Percentiles rank a stretch among this genome's conserved stretches.
Conservation (phyloP, 2,797 vertebrate genomes). For the Valencia hispanica region DNA sequence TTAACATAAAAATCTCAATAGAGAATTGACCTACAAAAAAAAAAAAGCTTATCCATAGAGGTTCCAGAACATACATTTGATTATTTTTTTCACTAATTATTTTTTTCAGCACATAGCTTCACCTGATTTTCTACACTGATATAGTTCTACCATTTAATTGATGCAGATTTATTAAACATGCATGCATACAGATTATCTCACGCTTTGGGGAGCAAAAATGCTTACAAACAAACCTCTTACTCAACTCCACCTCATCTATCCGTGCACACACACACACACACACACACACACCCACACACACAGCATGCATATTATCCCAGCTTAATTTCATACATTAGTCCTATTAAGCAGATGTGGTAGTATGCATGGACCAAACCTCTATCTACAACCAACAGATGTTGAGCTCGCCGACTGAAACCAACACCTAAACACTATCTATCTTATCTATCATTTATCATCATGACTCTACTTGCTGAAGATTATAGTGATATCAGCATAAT, state of each 20-base stretch:
- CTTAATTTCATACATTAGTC: slow-evolving; percentile 77
- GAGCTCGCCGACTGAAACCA: slow-evolving; percentile 34
- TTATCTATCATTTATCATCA: slow-evolving; percentile 52
- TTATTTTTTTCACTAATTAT: background rate
- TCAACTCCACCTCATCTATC: slow-evolving; percentile 31
- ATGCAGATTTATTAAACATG: slow-evolving; percentile 57
- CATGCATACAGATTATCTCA: slow-evolving; percentile 27
- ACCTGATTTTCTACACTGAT: slow-evolving; percentile 16
- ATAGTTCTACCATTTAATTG: slow-evolving; percentile 46
- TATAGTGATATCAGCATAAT: slow-evolving; percentile 43
- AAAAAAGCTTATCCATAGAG: background rate
- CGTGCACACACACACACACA: slow-evolving; percentile 20
- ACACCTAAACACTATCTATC: slow-evolving; percentile 43
- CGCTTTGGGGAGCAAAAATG: slow-evolving; percentile 44
- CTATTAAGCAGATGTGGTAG: slow-evolving; percentile 64
- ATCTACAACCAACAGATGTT: slow-evolving; percentile 56
- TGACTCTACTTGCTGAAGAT: slow-evolving; percentile 33
- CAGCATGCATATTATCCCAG: slow-evolving; percentile 48
- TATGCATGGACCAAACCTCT: slow-evolving; percentile 50
- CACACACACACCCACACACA: slow-evolving; percentile 24
- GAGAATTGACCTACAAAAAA: background rate
- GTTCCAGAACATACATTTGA: background rate
- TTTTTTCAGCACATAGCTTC: background rate
- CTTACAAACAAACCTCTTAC: slow-evolving; percentile 55
- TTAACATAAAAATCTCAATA: background rate